Percentiles rank a stretch among this genome's conserved stretches.
phyloP scores from a whole-genome alignment of 2,113 vertebrate species.

The Crotalus tigris region DNA sequence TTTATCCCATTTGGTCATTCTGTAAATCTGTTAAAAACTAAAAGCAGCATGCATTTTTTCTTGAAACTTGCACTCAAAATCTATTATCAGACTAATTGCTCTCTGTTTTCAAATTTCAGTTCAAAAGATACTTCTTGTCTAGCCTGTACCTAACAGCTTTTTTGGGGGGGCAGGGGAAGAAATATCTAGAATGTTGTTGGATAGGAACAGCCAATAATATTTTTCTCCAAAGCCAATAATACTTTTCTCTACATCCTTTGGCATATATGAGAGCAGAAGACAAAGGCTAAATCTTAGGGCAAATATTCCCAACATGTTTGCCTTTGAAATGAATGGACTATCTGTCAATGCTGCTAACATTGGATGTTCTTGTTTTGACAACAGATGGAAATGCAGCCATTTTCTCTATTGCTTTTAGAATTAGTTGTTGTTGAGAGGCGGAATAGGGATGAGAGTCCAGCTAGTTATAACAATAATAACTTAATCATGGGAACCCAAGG shows the following conservation, averaged over 20 bases:
- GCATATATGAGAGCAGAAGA: not conserved
- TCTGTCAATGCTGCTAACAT: no score
- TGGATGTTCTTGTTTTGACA: no score
- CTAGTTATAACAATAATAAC: no score
- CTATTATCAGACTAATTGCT: not conserved
- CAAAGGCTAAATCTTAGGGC: not conserved
- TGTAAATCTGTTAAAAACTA: not conserved
- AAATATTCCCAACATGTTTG: not conserved
- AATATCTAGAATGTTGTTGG: not conserved
- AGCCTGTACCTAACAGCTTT: not conserved
- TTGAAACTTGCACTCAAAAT: not conserved
- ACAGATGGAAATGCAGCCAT: no score
- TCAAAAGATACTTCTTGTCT: not conserved
- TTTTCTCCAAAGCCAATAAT: not conserved
- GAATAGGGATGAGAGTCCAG: no score
- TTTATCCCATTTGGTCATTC: conserved; percentile 40
- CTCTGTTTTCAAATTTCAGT: not conserved
- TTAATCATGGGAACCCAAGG: no score
- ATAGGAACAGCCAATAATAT: not conserved
- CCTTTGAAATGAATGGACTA: not conserved
- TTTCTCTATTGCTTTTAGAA: no score
- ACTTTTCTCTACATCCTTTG: not conserved
- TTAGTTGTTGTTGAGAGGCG: no score
- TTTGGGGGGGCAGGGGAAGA: not conserved
- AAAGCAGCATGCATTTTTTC: not conserved